Evolutionary conservation across 2,113 vertebrate genomes (phyloP).

Genomic region (Brachionichthys hirsutus): DNA sequence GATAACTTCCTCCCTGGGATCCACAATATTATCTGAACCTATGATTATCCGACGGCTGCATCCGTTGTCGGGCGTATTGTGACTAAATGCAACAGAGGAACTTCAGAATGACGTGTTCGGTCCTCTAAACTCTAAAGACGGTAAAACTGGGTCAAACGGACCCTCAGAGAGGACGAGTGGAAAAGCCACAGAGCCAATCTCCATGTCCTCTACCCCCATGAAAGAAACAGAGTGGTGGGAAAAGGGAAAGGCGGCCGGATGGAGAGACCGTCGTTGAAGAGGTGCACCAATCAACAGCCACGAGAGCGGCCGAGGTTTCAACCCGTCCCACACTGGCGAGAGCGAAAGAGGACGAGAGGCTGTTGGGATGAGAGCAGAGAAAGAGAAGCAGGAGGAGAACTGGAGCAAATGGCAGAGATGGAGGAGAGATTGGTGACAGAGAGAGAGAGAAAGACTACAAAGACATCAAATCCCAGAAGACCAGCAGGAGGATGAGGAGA

Average conservation of each 20-base stretch:
- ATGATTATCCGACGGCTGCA: no score
- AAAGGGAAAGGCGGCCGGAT: background rate
- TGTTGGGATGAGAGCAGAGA: background rate
- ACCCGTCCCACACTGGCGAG: no score
- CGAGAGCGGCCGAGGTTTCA: slow-evolving; percentile 16
- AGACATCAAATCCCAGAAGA: slow-evolving; percentile 23
- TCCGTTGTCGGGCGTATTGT: no score
- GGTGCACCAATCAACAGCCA: slow-evolving; percentile 39
- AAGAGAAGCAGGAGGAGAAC: background rate
- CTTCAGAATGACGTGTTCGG: no score
- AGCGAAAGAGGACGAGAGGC: slow-evolving; percentile 3
- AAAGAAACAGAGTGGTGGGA: background rate
- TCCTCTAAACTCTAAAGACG: no score
- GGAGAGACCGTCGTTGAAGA: slow-evolving; percentile 29
- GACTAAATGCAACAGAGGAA: no score
- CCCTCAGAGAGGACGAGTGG: slow-evolving; percentile 52
- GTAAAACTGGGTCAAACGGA: slow-evolving; percentile 63
- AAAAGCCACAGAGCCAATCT: slow-evolving; percentile 37
- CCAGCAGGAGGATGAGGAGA: slow-evolving; percentile 15
- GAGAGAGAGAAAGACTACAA: slow-evolving; percentile 1
- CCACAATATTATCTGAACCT: no score
- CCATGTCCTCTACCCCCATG: slow-evolving; percentile 14
- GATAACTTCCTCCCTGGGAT: no score
- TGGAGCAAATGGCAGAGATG: background rate
- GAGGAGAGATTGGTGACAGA: background rate